phyloP scores from a whole-genome alignment of 2,888 invertebrate genomes.

The Clitarchus hookeri region DNA sequence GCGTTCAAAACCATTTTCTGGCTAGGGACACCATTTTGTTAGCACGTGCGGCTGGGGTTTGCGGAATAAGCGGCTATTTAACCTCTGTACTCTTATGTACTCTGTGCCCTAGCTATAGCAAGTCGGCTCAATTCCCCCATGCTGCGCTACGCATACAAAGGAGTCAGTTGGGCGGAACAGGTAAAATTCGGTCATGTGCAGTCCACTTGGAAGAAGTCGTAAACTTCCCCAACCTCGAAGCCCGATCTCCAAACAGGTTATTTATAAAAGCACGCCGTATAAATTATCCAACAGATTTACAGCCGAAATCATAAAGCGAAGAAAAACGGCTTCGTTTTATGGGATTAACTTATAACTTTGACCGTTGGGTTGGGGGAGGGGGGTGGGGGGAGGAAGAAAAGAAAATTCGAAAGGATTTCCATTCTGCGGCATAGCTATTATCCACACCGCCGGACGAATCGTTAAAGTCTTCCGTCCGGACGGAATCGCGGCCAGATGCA shows the following conservation, averaged over 20 bases:
- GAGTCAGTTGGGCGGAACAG: too few species aligned
- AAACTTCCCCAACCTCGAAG: background rate
- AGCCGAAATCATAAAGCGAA: conserved; percentile 14
- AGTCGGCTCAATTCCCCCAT: too few species aligned
- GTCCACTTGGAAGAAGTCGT: background rate
- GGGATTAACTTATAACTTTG: background rate
- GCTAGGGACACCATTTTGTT: too few species aligned
- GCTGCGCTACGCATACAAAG: too few species aligned
- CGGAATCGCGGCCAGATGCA: background rate
- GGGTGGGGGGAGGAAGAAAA: background rate
- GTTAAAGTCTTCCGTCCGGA: background rate
- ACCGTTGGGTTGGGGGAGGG: background rate
- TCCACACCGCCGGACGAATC: background rate
- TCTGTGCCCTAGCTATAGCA: too few species aligned
- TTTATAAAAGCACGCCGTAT: background rate
- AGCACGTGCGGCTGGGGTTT: too few species aligned
- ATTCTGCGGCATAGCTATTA: background rate
- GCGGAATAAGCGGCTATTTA: too few species aligned
- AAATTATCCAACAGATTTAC: conserved; percentile 2
- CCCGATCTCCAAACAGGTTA: background rate
- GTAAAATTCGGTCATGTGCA: background rate
- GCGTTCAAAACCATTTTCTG: too few species aligned
- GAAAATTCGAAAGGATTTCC: background rate
- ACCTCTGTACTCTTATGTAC: too few species aligned
- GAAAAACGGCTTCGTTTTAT: background rate